These are phyloP conservation scores for Synanthedon formicaeformis DNA, from an alignment of 2,888 invertebrate species.

Conservation along the genomic window DNA sequence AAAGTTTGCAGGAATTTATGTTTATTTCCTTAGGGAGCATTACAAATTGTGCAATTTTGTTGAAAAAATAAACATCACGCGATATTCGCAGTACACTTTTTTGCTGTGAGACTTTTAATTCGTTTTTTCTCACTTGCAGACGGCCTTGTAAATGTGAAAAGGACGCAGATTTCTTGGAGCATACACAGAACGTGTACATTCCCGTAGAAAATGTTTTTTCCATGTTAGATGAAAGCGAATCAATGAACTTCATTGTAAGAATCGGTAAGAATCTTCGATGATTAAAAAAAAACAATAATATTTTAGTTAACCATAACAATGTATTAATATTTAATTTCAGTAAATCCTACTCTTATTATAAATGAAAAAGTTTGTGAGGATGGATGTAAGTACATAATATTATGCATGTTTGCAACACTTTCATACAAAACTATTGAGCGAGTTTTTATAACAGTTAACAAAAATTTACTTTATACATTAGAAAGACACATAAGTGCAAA, in stretches of 20 bases:
- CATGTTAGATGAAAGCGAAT: constrained; percentile 57
- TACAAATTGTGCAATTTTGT: constrained; percentile 20
- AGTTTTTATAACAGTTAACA: no score
- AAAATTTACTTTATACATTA: no score
- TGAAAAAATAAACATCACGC: constrained; percentile 11
- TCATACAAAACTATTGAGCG: no score
- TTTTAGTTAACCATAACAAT: neutral
- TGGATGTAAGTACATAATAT: no score
- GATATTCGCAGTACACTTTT: no score
- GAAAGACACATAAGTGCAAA: no score
- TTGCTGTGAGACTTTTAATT: neutral
- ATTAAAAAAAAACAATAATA: neutral
- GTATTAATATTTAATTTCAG: no score
- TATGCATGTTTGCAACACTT: no score
- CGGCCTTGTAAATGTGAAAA: constrained; percentile 65
- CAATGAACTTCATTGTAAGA: constrained; percentile 55
- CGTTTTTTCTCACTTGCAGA: constrained; percentile 27
- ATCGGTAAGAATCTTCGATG: constrained; percentile 39
- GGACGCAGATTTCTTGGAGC: constrained; percentile 63
- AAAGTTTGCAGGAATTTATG: constrained; percentile 32
- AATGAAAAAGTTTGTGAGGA: no score
- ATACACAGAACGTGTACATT: constrained; percentile 67
- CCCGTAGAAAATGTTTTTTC: constrained; percentile 66
- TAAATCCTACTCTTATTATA: no score
- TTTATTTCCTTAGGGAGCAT: constrained; percentile 21